Percentiles rank a stretch among this genome's conserved stretches.
These are phyloP conservation scores for Microdon myrmicae DNA, from an alignment of 2,888 invertebrate genomes.

Conservation along the genomic window DNA sequence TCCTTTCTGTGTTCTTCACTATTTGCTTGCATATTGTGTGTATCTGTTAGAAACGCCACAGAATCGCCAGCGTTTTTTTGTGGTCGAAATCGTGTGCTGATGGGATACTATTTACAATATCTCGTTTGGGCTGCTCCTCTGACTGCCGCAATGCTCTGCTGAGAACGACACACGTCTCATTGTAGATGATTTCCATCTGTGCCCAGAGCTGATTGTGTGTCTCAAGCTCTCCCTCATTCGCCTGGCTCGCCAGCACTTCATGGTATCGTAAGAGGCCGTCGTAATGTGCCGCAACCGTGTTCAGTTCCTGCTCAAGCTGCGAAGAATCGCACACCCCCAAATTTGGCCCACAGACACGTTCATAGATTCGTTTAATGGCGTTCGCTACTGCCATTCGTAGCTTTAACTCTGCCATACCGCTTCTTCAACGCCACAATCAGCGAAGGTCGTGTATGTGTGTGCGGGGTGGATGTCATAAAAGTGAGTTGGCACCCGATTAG, in stretches of 20 bases:
- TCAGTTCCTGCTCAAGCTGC: slow-evolving; percentile 7
- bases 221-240: background rate
- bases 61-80: too few species aligned
- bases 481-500: too few species aligned
- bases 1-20: too few species aligned
- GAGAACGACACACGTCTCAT: background rate
- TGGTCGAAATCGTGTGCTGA: background rate
- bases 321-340: background rate
- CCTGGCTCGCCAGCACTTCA: slow-evolving; percentile 1
- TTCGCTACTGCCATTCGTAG: background rate
- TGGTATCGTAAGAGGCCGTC: slow-evolving; percentile 4
- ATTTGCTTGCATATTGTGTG: too few species aligned
- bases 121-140: background rate
- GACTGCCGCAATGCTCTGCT: background rate
- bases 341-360: background rate
- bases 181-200: slow-evolving; percentile 1
- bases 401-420: slow-evolving; percentile 14
- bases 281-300: background rate
- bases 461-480: too few species aligned
- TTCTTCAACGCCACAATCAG: too few species aligned
- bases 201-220: slow-evolving; percentile 1
- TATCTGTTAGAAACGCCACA: too few species aligned
- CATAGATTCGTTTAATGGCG: background rate
- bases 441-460: too few species aligned
- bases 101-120: background rate